A percentile compares a stretch with the other conserved stretches of the same genome.
Conservation (phyloP, 2,113 vertebrate species). For the Echinops telfairi region DNA sequence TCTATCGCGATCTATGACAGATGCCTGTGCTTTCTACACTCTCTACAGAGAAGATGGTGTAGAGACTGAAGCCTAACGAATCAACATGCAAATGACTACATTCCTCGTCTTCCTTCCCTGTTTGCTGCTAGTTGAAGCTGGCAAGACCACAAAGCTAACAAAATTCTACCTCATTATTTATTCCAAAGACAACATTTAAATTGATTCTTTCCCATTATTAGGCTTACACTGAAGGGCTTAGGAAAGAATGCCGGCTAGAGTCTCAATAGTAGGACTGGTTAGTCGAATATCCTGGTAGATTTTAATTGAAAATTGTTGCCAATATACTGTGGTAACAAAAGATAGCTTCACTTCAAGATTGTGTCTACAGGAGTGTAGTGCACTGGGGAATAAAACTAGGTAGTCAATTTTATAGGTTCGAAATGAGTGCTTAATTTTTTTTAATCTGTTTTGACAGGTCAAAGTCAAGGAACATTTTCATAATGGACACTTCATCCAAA, state of each 20-base stretch:
- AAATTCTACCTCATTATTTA: conserved; percentile 75
- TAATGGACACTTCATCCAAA: conserved; percentile 87
- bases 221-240: conserved; percentile 56
- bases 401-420: background rate
- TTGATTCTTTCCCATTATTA: conserved; percentile 75
- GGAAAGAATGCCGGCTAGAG: conserved; percentile 49
- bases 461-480: conserved; percentile 72
- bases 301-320: conserved; percentile 77
- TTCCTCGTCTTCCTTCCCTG: conserved; percentile 70
- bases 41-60: conserved; percentile 19
- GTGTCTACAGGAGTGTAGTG: background rate
- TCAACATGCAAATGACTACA: conserved; percentile 66
- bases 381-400: conserved; percentile 33
- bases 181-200: conserved; percentile 77
- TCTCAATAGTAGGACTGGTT: conserved; percentile 53
- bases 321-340: conserved; percentile 42
- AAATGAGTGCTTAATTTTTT: background rate
- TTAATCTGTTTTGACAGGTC: conserved; percentile 67
- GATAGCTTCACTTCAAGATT: background rate
- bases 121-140: conserved; percentile 69
- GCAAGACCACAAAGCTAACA: conserved; percentile 77
- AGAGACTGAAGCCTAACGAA: conserved; percentile 60
- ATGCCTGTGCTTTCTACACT: conserved; percentile 1
- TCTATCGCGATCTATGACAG: background rate
- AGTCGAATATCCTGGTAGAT: conserved; percentile 70